phyloP scores from a whole-genome alignment of 2,113 vertebrate genomes.

The Porphyrio hochstetteri region DNA sequence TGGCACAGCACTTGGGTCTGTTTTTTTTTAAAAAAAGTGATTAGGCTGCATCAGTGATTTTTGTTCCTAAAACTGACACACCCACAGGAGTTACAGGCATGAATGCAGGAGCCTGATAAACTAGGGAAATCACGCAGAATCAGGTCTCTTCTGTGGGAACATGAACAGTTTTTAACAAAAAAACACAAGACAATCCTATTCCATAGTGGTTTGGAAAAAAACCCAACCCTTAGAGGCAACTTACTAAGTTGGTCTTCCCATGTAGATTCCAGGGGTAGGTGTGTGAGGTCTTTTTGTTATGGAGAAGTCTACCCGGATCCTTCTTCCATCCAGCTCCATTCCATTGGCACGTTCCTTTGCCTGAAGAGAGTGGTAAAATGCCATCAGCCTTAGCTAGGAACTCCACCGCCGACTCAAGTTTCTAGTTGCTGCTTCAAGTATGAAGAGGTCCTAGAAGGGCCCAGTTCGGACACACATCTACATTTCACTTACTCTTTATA shows the following conservation, averaged over 20 bases:
- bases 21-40: no score
- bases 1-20: not conserved
- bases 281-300: constrained; percentile 96
- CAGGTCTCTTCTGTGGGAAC: not conserved
- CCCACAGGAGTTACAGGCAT: no score
- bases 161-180: not conserved
- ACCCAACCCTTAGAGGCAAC: not conserved
- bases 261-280: constrained; percentile 96
- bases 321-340: constrained; percentile 95
- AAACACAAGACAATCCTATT: not conserved
- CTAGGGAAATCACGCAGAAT: not conserved
- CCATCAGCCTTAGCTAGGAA: not conserved
- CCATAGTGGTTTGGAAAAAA: accelerated
- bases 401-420: not conserved
- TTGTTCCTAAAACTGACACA: not conserved
- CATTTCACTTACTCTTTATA: not conserved
- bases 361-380: constrained; percentile 53
- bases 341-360: constrained; percentile 96
- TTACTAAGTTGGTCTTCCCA: constrained; percentile 97
- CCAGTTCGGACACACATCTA: not conserved
- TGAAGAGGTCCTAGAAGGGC: not conserved
- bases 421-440: not conserved
- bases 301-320: constrained; percentile 95
- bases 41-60: not conserved
- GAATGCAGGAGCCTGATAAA: not conserved